Conservation (phyloP, 2,797 vertebrate species). For the Rhabdomys pumilio region DNA sequence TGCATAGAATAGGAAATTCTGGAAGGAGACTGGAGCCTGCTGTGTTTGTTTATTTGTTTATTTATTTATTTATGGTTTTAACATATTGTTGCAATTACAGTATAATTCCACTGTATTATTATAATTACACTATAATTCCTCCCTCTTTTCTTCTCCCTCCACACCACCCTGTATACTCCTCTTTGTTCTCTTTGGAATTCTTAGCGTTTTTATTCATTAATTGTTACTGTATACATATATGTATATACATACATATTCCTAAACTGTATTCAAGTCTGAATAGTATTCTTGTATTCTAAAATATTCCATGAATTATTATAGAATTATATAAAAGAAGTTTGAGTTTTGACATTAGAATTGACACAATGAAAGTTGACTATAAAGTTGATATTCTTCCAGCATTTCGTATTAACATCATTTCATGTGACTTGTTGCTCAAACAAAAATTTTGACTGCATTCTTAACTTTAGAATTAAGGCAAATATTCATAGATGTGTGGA, state of each 20-base stretch:
- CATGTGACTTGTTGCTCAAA: constrained; percentile 10
- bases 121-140: no score
- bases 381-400: neutral
- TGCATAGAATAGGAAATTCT: no score
- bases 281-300: neutral
- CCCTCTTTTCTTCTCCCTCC: neutral
- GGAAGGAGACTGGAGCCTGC: neutral
- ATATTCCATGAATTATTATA: neutral
- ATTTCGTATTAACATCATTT: neutral
- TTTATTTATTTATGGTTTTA: neutral
- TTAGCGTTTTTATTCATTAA: no score
- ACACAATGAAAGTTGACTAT: neutral
- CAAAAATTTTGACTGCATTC: neutral
- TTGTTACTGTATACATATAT: no score
- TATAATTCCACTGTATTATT: no score
- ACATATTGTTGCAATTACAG: neutral
- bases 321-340: neutral
- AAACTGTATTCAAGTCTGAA: neutral
- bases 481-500: neutral
- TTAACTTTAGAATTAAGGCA: neutral
- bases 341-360: neutral
- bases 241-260: no score
- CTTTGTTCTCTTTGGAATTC: neutral
- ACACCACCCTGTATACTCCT: neutral
- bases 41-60: neutral